Evolutionary conservation across 2,888 invertebrate species (phyloP), one percentile per base, ranked within the genome.

Genomic region (Sinelater perroti): DNA sequence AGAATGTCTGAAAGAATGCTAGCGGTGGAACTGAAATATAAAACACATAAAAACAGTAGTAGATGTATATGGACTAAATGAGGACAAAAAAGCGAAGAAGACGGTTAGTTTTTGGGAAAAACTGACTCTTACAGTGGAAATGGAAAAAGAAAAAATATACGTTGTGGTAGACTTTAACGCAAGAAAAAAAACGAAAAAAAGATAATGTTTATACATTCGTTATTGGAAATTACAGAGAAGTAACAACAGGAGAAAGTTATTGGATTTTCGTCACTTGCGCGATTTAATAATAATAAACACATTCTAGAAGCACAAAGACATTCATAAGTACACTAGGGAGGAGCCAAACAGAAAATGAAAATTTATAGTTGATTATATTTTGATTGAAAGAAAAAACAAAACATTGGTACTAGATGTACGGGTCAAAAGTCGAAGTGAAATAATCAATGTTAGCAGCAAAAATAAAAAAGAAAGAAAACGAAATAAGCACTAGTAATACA

Each of bases 161-260:
- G 17, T 55, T 7, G 13, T 16, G 2, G 38, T 38, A 11, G 55
- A 55, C 28, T 40, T 55, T 7, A 55, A 49, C 18, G 49, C 17
- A 18, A 47, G 49, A 49, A 31, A 28, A n/a, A 44, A 46, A 6
- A 24, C 16, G 14, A 13, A 33, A 2, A 49, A 26, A 21, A 36
- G 31, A 16, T 8, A 8, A n/a, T 8, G 14, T 2, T 14, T 6
- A 31, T 24, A 5, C 14, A 21, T 11, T 4, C 4, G 35, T 35
- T 5, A 30, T 50, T 14, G 59, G 55, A 2, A 30, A 26, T 31
- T 16, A 50, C n/a, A 45, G 47, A 18, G 60, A 55, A 49, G 28
- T 28, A 52, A 56, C n/a, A 60, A 60, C 24, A 52, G 52, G 3
- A 47, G 40, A 31, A 45, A 56, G 44, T 13, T 56, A 10, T 38